Evolutionary conservation across 2,888 invertebrate species (phyloP), one percentile per base, ranked within the genome.

Genomic region (Catocala nupta): DNA sequence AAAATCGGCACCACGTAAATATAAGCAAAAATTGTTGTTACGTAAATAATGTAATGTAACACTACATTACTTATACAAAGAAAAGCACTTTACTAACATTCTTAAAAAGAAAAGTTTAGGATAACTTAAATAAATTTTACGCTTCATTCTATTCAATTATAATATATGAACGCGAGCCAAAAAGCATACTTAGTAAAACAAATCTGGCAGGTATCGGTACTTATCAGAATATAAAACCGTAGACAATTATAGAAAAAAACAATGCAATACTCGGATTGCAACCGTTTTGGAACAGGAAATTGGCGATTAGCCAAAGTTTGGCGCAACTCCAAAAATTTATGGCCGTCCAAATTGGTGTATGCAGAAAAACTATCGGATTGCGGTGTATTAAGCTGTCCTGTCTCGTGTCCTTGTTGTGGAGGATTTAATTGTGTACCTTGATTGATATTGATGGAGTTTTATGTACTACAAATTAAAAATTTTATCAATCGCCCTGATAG

Each of bases 271-370:
- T 60, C 55, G 48, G 45, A 75, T 70, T 70, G 56, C 48, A 65
- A 63, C 51, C 61, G 60, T 59, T n/a, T 34, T 60, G 50, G 12
- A 68, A 57, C 57, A 55, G 71, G 63, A 73, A 59, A 66, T 57
- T 73, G 71, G 71, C 59, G 59, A 73, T 73, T 63, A 73, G 78
- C 65, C 64, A 75, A 68, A 66, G 43, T 68, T 65, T 78, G 78
- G 73, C 69, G 43, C 33, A 45, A 52, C 49, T 65, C 64, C 69
- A 71, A 69, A 64, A 68, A 59, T 60, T 1, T 75, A 56, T 58
- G 51, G 50, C 34, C 56, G 44, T 58, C 59, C 61, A 56, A 67
- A 62, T 68, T 63, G 59, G 53, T 64, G 34, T 42, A 53, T 44
- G 53, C 43, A 53, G 44, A 43, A 43, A 53, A 39, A 53, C 33